Evolutionary conservation across 2,888 invertebrate genomes (phyloP), one percentile per base, ranked within the genome.

Genomic region (Pseudococcus jackbeardsleyi): DNA sequence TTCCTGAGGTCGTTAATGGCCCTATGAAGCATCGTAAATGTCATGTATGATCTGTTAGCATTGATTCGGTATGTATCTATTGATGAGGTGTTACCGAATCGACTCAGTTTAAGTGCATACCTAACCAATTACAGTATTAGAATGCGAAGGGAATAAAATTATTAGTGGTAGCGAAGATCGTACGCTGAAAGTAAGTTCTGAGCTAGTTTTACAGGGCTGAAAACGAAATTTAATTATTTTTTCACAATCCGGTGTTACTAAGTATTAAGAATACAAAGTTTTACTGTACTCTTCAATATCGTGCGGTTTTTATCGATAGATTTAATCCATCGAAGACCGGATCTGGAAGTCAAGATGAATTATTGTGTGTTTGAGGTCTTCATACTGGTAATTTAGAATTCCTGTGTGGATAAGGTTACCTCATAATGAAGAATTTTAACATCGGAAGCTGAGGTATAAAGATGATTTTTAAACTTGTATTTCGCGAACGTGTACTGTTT

Each of bases 111-210:
- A 95, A 91, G 97, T 98, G 0, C 98, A 99, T 91, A 97, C 97
- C 91, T 97, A 98, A 91, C 97, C 98, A 0, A 96, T 99, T 90
- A 97, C 96, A 0, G 96, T 96, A 90, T 93, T 99, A 91, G 96
- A 96, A 90, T 95, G 95, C 86, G 96, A 97, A 91, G 96, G 96
- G 48, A 96, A 96, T 1, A 94, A 96, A 88, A 95, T 98, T 54
- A 93, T 98, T 89, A 97, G 97, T 0, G 99, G 98, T 46, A 96
- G 97, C 90, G 97, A 97, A 91, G 98, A 99, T 92, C 98, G 98
- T 91, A 96, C 97, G 3, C 93, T 98, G 0, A 98, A 98, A 94
- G 97, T 96, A 91, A 89, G 79, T 82, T 46, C 50, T 33, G 26
- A 84, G 8, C 22, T 9, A 42, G 22, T 19, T 50, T 1, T 9